Percentiles rank a stretch among this genome's conserved stretches.
Evolutionary conservation across 92 coral and sea anemone genomes (phyloP).

Genomic region (Palythoa grandis): DNA sequence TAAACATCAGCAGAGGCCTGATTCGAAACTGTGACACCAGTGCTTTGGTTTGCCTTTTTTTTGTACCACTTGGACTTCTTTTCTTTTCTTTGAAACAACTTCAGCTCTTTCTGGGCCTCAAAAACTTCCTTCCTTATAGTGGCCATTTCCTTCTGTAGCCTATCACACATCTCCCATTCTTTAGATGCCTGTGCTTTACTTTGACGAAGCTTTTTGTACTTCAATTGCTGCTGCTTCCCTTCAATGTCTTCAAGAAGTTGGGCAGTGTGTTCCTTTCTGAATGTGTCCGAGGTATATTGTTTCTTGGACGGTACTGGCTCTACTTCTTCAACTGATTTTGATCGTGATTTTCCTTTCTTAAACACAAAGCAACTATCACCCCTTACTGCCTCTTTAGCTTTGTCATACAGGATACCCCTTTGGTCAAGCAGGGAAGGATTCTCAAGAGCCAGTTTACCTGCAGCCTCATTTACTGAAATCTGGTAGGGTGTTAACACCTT

Average conservation of each 20-base stretch:
- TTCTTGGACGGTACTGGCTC: constrained; percentile 36
- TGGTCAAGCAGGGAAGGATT: neutral
- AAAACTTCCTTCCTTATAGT: constrained; percentile 41
- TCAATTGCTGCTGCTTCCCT: constrained; percentile 55
- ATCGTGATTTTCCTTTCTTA: constrained; percentile 58
- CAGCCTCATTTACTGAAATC: neutral
- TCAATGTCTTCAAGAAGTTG: constrained; percentile 61
- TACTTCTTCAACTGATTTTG: constrained; percentile 40
- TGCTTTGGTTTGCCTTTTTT: neutral
- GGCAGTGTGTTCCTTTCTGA: constrained; percentile 44
- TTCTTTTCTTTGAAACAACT: constrained; percentile 47
- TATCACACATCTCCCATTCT: constrained; percentile 67
- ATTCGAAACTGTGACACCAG: neutral
- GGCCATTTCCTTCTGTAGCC: constrained; percentile 53
- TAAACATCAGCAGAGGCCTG: constrained; percentile 43
- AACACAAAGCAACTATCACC: constrained; percentile 24
- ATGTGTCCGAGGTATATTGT: constrained; percentile 50
- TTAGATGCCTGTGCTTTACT: constrained; percentile 53
- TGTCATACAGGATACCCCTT: constrained; percentile 51
- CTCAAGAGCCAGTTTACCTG: neutral
- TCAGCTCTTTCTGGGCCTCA: constrained; percentile 38
- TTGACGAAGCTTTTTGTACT: constrained; percentile 50
- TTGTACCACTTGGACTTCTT: constrained; percentile 50
- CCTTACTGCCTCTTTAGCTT: constrained; percentile 58
- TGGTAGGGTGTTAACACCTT: constrained; percentile 25